phyloP scores from a whole-genome alignment of 2,888 invertebrate species.

The Lasioglossum leucozonium region DNA sequence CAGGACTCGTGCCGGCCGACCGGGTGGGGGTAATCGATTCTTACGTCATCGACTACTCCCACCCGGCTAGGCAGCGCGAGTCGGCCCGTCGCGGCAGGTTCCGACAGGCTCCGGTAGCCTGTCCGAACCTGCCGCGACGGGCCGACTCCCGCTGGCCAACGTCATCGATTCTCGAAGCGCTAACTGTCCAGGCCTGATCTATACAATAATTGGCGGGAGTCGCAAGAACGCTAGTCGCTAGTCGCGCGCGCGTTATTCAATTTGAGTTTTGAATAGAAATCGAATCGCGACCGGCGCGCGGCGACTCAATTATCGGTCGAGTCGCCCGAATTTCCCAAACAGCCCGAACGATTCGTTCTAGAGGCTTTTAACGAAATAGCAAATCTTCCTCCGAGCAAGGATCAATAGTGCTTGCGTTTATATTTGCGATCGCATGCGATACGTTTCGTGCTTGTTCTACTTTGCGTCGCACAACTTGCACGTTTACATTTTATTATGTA shows the following conservation, averaged over 20 bases:
- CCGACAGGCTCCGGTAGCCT: too few species aligned
- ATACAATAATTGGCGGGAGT: neutral
- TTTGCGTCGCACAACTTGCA: constrained; percentile 47
- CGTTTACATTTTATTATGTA: constrained; percentile 38
- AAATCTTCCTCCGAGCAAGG: neutral
- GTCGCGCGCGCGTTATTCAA: neutral
- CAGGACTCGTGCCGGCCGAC: too few species aligned
- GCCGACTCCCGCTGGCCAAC: too few species aligned
- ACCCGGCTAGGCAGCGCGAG: too few species aligned
- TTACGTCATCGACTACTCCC: too few species aligned
- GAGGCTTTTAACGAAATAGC: neutral
- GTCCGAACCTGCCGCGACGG: too few species aligned
- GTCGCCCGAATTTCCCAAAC: neutral
- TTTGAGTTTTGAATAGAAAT: neutral
- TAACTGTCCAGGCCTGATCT: neutral
- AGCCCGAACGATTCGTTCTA: neutral
- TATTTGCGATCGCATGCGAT: constrained; percentile 51
- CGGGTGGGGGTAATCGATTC: too few species aligned
- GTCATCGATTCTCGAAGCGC: too few species aligned
- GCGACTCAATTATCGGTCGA: neutral
- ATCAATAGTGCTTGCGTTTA: constrained; percentile 44
- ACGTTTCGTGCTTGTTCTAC: constrained; percentile 40
- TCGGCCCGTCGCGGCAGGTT: too few species aligned
- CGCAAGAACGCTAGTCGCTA: neutral
- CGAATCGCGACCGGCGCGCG: neutral